Conservation (phyloP, 2,888 invertebrate genomes). For the Oligia strigilis region DNA sequence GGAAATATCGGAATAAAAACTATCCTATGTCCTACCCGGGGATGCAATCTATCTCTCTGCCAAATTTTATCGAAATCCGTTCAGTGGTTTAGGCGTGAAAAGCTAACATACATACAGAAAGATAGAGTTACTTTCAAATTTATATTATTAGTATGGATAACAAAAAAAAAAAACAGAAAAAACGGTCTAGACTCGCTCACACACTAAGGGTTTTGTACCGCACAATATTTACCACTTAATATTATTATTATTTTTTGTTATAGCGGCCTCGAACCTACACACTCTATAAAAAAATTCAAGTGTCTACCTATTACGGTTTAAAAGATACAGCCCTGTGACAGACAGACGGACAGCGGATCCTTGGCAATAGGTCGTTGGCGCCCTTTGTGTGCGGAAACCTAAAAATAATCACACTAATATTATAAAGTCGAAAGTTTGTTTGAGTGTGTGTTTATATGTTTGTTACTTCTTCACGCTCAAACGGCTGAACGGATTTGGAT, state of each 20-base stretch:
- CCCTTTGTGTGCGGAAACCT: background rate
- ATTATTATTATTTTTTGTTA: background rate
- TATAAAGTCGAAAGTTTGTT: too few species aligned
- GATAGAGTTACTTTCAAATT: too few species aligned
- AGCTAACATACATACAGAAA: too few species aligned
- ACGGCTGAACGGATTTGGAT: too few species aligned
- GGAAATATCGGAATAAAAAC: background rate
- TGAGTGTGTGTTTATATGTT: too few species aligned
- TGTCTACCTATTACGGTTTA: background rate
- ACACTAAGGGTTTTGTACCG: background rate
- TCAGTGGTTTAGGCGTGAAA: too few species aligned
- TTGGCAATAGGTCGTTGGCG: background rate
- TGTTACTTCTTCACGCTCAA: too few species aligned
- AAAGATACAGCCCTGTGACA: background rate
- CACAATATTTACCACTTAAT: background rate
- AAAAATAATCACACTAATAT: background rate
- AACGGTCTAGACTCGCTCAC: background rate
- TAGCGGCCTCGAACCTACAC: background rate
- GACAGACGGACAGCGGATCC: background rate
- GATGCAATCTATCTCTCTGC: too few species aligned
- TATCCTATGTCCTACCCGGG: too few species aligned
- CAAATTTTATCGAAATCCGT: too few species aligned
- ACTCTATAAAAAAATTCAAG: background rate
- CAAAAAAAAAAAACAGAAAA: too few species aligned
- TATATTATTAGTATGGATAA: too few species aligned